Percentiles rank a stretch among this genome's conserved stretches.
These are phyloP conservation scores for Varanus salvator DNA, from an alignment of 2,113 vertebrate genomes.

Conservation along the genomic window DNA sequence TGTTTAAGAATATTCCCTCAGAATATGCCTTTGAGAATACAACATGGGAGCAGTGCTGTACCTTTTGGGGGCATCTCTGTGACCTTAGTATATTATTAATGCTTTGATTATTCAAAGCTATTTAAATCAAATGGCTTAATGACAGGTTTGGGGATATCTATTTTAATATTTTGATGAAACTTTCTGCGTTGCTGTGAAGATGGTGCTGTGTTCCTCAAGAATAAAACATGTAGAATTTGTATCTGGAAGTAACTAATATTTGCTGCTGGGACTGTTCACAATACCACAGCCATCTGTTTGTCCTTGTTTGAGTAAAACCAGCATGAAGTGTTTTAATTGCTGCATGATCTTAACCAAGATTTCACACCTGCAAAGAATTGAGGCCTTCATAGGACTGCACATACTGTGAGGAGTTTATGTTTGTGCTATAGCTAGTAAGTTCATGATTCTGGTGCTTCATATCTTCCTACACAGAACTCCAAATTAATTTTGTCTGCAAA, in stretches of 20 bases:
- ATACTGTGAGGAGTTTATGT: neutral
- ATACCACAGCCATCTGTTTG: neutral
- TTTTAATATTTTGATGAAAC: neutral
- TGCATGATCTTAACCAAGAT: neutral
- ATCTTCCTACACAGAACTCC: neutral
- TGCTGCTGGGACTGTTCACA: neutral
- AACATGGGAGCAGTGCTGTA: neutral
- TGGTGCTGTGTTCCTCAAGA: neutral
- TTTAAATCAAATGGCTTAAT: neutral
- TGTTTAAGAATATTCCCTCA: neutral
- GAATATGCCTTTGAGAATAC: neutral
- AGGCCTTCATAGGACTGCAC: neutral
- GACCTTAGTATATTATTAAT: neutral
- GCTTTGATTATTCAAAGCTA: neutral
- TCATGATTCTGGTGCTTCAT: constrained; percentile 20
- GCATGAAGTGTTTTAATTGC: neutral
- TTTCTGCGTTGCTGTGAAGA: neutral
- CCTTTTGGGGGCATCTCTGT: neutral
- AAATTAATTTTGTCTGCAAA: constrained; percentile 16
- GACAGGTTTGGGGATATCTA: neutral
- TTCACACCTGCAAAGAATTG: neutral
- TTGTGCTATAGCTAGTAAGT: neutral
- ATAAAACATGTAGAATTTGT: neutral
- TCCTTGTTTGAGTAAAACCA: neutral
- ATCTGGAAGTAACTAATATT: neutral